Base-by-base conservation (phyloP, 37 sponge, comb jelly and placozoan species). In the Eunapius fragilis region DNA sequence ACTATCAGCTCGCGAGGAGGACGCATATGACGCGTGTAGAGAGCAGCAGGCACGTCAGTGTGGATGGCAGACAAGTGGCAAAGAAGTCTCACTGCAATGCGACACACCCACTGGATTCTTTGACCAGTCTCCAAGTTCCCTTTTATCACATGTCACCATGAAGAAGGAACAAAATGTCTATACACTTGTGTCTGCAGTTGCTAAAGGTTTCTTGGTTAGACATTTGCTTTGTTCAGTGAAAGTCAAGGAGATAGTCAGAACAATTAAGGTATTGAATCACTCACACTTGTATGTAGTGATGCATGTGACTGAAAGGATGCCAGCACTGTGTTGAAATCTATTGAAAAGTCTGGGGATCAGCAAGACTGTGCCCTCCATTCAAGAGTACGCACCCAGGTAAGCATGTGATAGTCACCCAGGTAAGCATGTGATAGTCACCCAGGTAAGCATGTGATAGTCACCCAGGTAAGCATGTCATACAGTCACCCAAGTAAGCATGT, bases 201-300 rank as follows among this genome's bases (percentile, higher is more conserved):
- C 47, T 23, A 86, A 79, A 68, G 94, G 94, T 12, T 93, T 72
- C 72, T 77, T 93, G 30, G 83, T 84, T 36, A 33, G 91, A 31
- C 35, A 68, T 68, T 74, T 93, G 70, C 45, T 86, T 5, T 73
- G 84, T 3, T 70, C 83, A 11, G 75, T 83, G 11, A 93, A 87
- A 68, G 88, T 89, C 17, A 80, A 90, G 75, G 67, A 45, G 25
- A 31, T 93, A 1, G 27, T 70, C 27, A 87, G 13, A 34, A 93
- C 92, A 47, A 83, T 90, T 22, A 86, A 90, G 84, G 94, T 89
- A 17, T 36, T 25, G 26, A 12, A 14, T 10, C 26, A 11, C 26
- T 17, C 24, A 37, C 26, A 32, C 0, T 26, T 32, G 34, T 12
- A 37, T 76, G 25, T 76, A 37, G 35, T 36, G 34, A 75, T 1